Evolutionary conservation across 1,140 invertebrate genomes (phyloP).

Genomic region (Frieseomelitta varia): DNA sequence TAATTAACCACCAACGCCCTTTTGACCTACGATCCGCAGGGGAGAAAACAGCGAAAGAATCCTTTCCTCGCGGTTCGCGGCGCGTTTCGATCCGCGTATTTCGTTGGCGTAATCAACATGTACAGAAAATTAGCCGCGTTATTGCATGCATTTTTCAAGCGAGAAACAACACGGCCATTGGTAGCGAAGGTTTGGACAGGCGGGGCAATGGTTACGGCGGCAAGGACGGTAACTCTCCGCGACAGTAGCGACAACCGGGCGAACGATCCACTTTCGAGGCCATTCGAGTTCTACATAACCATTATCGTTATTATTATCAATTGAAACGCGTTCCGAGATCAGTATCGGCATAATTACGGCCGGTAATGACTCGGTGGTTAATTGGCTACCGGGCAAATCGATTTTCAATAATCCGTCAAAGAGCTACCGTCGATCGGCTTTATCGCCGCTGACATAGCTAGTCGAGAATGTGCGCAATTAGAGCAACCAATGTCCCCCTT

Average conservation of each 20-base stretch:
- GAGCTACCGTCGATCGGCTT: slow-evolving; percentile 36
- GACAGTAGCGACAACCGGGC: background rate
- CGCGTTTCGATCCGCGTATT: background rate
- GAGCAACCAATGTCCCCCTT: slow-evolving; percentile 22
- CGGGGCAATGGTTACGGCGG: no score
- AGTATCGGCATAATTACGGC: slow-evolving; percentile 60
- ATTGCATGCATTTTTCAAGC: slow-evolving; percentile 31
- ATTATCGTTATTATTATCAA: slow-evolving; percentile 67
- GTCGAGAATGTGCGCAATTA: slow-evolving; percentile 41
- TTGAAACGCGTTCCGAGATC: slow-evolving; percentile 60
- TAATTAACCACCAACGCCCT: background rate
- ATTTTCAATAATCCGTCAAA: slow-evolving; percentile 69
- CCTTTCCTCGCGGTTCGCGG: background rate
- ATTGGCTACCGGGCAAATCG: slow-evolving; percentile 61
- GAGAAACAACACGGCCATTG: background rate
- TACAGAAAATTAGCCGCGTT: slow-evolving; percentile 30
- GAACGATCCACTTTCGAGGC: background rate
- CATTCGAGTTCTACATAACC: background rate
- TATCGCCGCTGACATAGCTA: slow-evolving; percentile 32
- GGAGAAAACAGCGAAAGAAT: background rate
- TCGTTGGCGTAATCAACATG: slow-evolving; percentile 13
- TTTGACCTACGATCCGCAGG: background rate
- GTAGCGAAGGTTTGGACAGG: background rate
- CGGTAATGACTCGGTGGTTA: slow-evolving; percentile 65
- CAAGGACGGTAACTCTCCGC: background rate